Evolutionary conservation across 2,888 invertebrate species (phyloP).

Genomic region (Endotricha flammealis): DNA sequence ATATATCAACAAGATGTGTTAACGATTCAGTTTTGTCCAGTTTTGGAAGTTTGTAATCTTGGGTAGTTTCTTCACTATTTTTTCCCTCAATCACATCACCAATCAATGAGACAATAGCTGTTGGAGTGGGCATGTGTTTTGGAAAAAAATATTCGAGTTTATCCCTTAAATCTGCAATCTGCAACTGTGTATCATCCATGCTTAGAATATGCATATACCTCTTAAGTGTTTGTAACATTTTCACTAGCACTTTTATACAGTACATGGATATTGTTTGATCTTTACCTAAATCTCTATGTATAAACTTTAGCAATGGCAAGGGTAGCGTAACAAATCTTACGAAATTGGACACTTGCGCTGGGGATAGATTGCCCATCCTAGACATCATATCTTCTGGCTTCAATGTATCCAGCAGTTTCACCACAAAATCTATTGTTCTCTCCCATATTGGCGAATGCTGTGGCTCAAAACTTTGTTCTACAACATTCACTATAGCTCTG

Average conservation of each 20-base stretch:
- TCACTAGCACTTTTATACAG: slow-evolving; percentile 70
- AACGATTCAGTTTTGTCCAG: slow-evolving; percentile 48
- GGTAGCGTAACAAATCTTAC: slow-evolving; percentile 71
- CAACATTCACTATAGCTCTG: slow-evolving; percentile 77
- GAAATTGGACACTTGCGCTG: slow-evolving; percentile 73
- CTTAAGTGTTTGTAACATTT: slow-evolving; percentile 73
- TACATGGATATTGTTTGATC: slow-evolving; percentile 62
- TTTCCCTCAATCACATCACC: slow-evolving; percentile 40
- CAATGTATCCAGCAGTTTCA: slow-evolving; percentile 60
- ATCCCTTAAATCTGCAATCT: slow-evolving; percentile 48
- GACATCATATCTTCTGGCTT: slow-evolving; percentile 69
- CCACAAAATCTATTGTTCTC: slow-evolving; percentile 62
- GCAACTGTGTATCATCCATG: slow-evolving; percentile 37
- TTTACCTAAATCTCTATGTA: slow-evolving; percentile 48
- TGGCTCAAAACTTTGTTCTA: slow-evolving; percentile 81
- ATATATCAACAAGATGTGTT: slow-evolving; percentile 52
- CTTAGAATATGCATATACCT: slow-evolving; percentile 74
- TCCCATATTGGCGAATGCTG: slow-evolving; percentile 76
- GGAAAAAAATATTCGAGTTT: slow-evolving; percentile 65
- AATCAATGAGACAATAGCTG: slow-evolving; percentile 48
- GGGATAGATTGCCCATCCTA: slow-evolving; percentile 59
- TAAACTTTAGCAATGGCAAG: slow-evolving; percentile 63
- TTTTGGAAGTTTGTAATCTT: slow-evolving; percentile 52
- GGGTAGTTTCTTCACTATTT: slow-evolving; percentile 28
- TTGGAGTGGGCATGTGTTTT: slow-evolving; percentile 61